Evolutionary conservation across 1,140 invertebrate species (phyloP), one percentile per base, ranked within the genome.

Genomic region (Drosophila serrata): DNA sequence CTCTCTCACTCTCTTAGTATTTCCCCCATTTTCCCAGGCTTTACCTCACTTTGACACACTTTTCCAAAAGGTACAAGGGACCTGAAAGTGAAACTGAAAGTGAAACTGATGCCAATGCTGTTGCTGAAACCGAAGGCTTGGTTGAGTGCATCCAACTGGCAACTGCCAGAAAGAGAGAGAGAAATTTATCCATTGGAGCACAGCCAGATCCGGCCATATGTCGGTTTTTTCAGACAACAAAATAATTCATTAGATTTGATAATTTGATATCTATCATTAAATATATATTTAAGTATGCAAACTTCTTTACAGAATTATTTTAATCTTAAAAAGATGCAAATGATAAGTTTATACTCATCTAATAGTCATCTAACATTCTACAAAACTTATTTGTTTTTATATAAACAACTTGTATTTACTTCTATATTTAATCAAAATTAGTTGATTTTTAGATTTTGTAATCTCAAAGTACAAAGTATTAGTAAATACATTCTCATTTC

Each of bases 51-150:
- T 72, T 72, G 67, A 72, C 69, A 72, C 51, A 72, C 27, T 58
- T 48, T 72, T 35, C 22, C 61, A 8, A 19, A 37, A 49, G 40
- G 42, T 17, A 22, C 22, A n/a, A 13, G 48, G 29, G 17, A 19
- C 31, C 65, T 49, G 43, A 72, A 72, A 72, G 65, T 70, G 51
- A 72, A 72, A 70, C 35, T 70, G 42, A 70, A 69, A 58, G 63
- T 65, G 57, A 61, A 61, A 35, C 58, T 49, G 43, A 49, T 31
- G 24, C 39, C 56, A 29, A 29, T 17, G 39, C 37, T 31, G 33
- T 11, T 29, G 46, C 49, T 35, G 31, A 53, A 53, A 35, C 49
- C n/a, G 37, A 37, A 48, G 67, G 42, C 40, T 69, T 68, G 67
- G 49, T 40, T 40, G 43, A 72, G 65, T 72, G 68, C 69, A 72